phyloP scores from a whole-genome alignment of 2,888 invertebrate species.

The Nowickia ferox region DNA sequence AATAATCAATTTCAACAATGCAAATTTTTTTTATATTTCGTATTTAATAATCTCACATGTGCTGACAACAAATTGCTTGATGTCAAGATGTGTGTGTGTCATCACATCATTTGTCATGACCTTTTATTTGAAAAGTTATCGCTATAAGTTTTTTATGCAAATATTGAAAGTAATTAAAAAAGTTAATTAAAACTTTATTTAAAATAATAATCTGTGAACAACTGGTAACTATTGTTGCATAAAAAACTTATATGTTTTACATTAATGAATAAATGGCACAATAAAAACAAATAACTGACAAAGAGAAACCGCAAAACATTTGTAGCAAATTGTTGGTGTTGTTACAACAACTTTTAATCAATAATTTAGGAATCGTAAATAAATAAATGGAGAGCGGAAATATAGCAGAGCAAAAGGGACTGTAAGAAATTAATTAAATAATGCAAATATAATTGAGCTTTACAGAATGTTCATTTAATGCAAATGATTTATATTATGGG shows the following conservation, averaged over 20 bases:
- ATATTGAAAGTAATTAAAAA: background rate
- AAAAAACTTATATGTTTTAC: background rate
- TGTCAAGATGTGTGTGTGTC: too few species aligned
- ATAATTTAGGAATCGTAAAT: slow-evolving; percentile 38
- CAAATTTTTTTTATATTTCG: too few species aligned
- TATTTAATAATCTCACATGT: too few species aligned
- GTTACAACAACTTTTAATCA: slow-evolving; percentile 54
- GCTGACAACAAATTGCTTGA: too few species aligned
- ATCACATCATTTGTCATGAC: slow-evolving; percentile 1
- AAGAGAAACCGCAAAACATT: slow-evolving; percentile 48
- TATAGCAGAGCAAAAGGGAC: background rate
- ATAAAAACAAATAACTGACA: slow-evolving; percentile 40
- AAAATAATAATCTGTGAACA: background rate
- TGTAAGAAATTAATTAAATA: background rate
- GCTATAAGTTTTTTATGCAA: background rate
- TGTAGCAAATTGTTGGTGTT: slow-evolving; percentile 37
- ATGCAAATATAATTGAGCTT: too few species aligned
- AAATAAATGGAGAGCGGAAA: background rate
- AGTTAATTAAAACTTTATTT: slow-evolving; percentile 1
- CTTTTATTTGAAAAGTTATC: slow-evolving; percentile 11
- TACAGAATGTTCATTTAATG: too few species aligned
- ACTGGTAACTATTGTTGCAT: background rate
- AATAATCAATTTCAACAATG: too few species aligned
- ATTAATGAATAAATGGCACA: background rate
- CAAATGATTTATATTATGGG: too few species aligned